Base-by-base conservation (phyloP, 2,113 vertebrate genomes). In the Dipodomys spectabilis region DNA sequence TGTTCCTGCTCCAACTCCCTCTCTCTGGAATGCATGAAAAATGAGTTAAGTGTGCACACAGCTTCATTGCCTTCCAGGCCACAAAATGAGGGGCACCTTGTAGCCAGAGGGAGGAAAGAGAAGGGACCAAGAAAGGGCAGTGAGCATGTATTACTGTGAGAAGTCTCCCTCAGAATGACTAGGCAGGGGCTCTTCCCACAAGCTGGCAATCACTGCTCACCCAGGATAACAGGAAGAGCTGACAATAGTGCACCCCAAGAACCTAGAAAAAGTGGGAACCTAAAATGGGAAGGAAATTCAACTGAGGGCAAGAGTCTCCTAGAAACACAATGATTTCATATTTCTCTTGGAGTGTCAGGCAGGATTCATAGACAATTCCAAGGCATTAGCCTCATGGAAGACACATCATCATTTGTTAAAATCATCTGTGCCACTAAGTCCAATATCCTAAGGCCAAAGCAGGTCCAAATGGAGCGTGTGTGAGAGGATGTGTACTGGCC, bases 11-110 rank as follows among this genome's bases (percentile, higher is more conserved):
- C 81, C 85, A 87, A 77, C 68, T 86, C 82, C 73, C 71, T 85
- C 69, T 87, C 80, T 81, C 96, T 92, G 95, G 79, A 97, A 98
- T 93, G 93, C 94, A 97, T 77, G 94, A 96, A 97, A 94, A 98
- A 96, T 83, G 15, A 95, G 92, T 93, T 88, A 95, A 96, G 91
- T 69, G 81, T 90, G 77, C 22, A 22, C 4, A n/a, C 7, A 60
- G 80, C 82, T 95, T 86, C 82, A 65, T 13, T 78, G 86, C 80
- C 82, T 96, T 90, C 73, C 82, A 86, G 84, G 10, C 45, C 64
- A 45, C 0, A 4, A 57, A 16, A 0, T 25, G n/a, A 75, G 35
- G 87, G 95, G 77, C 49, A 72, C 64, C 86, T 79, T 78, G 62
- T 74, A 78, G 81, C 30, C 57, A 39, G 19, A 18, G 30, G n/a